Percentiles rank a stretch among this genome's conserved stretches.
phyloP scores from a whole-genome alignment of 2,797 vertebrate genomes.

The Dipus sagitta region DNA sequence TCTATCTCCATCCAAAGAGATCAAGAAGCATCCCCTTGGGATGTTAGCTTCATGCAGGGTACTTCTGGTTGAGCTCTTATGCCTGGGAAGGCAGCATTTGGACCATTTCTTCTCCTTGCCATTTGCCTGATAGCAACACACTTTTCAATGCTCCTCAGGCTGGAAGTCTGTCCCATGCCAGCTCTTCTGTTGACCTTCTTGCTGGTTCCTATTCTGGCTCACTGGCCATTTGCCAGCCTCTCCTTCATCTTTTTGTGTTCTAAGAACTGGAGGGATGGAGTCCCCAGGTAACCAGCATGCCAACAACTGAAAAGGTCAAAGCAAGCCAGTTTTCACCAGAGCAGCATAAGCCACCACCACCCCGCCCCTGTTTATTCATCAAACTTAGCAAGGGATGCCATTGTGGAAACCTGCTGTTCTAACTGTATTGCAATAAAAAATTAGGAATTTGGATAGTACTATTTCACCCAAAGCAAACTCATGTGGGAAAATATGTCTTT shows the following conservation, averaged over 20 bases:
- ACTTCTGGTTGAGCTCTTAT: constrained; percentile 1
- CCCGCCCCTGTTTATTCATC: background rate
- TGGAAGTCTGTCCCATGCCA: constrained; percentile 60
- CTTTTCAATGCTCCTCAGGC: constrained; percentile 49
- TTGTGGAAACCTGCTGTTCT: background rate
- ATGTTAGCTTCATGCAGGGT: background rate
- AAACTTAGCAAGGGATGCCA: background rate
- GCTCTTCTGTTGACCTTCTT: constrained; percentile 80
- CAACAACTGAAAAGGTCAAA: constrained; percentile 75
- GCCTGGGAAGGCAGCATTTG: background rate
- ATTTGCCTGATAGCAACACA: constrained; percentile 47
- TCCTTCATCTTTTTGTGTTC: constrained; percentile 38
- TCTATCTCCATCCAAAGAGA: background rate
- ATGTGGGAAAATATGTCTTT: background rate
- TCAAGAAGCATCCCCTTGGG: background rate
- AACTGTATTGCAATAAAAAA: background rate
- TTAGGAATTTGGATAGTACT: constrained; percentile 5
- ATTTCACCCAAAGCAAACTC: background rate
- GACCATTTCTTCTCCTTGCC: constrained; percentile 62
- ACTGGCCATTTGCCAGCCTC: constrained; percentile 45
- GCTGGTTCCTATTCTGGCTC: constrained; percentile 68
- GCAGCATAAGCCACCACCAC: background rate
- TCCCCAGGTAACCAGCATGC: constrained; percentile 71
- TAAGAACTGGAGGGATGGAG: constrained; percentile 60
- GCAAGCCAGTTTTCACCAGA: constrained; percentile 43